Evolutionary conservation across 2,888 invertebrate genomes (phyloP).

Genomic region (Phania funesta): DNA sequence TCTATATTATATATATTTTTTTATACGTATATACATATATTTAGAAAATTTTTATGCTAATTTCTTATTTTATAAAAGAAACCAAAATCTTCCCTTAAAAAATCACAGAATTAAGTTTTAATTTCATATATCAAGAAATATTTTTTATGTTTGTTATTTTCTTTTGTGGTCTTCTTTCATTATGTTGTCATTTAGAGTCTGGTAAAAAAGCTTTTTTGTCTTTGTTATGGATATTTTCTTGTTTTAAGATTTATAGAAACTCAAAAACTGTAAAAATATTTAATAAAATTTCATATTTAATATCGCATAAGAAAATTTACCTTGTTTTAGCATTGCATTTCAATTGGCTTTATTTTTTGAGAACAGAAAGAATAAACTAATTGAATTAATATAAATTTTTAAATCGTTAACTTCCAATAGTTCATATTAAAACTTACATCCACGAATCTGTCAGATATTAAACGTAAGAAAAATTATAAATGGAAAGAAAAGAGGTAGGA

Average conservation of each 20-base stretch:
- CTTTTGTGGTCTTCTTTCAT: conserved; percentile 26
- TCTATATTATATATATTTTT: conserved; percentile 45
- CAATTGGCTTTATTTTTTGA: background rate
- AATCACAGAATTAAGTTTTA: conserved; percentile 38
- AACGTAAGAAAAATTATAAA: too few species aligned
- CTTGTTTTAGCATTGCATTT: background rate
- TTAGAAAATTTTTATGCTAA: conserved; percentile 52
- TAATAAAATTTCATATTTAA: background rate
- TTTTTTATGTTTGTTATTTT: conserved; percentile 49
- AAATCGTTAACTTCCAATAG: too few species aligned
- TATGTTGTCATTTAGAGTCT: conserved; percentile 43
- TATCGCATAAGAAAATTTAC: background rate
- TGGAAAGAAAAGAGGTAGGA: too few species aligned
- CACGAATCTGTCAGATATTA: too few species aligned
- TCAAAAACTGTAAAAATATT: background rate
- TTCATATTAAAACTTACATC: too few species aligned
- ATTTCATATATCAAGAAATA: conserved; percentile 22
- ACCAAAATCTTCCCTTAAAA: conserved; percentile 9
- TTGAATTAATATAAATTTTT: background rate
- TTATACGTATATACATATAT: background rate
- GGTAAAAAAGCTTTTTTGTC: conserved; percentile 26
- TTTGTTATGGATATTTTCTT: conserved; percentile 2
- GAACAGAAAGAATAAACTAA: background rate
- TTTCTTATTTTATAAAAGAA: conserved; percentile 44
- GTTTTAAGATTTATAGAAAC: conserved; percentile 12